Evolutionary conservation across 2,888 invertebrate genomes (phyloP).

Genomic region (Ophion obscuratus): DNA sequence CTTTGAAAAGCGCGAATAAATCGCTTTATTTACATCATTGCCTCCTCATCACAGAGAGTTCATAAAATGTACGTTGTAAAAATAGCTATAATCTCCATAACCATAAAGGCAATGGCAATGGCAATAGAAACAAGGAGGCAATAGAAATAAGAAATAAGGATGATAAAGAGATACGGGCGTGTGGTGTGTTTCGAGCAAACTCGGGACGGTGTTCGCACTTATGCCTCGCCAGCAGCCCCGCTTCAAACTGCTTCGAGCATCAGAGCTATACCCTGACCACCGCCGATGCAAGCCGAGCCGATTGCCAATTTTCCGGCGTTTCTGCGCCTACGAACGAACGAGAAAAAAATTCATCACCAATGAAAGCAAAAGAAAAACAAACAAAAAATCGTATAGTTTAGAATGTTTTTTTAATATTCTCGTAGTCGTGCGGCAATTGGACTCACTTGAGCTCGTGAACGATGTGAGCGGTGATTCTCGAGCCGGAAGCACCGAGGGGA

Average conservation of each 20-base stretch:
- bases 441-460: constrained; percentile 94
- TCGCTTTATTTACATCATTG: constrained; percentile 46
- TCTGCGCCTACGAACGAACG: constrained; percentile 88
- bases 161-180: constrained; percentile 2
- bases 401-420: not conserved
- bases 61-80: constrained; percentile 25
- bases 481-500: constrained; percentile 97
- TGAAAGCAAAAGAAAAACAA: constrained; percentile 37
- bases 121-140: too few relatives aligned
- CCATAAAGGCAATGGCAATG: not conserved
- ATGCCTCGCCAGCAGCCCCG: not conserved
- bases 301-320: constrained; percentile 94
- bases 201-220: not conserved
- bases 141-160: not conserved
- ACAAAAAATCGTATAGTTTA: not conserved
- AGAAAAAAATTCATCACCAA: not conserved
- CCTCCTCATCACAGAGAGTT: constrained; percentile 60
- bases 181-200: not conserved
- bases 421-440: not conserved
- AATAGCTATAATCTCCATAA: not conserved
- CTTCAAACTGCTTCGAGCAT: constrained; percentile 91
- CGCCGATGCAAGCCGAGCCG: constrained; percentile 99
- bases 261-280: constrained; percentile 98
- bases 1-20: constrained; percentile 28
- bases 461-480: constrained; percentile 95